phyloP scores from a whole-genome alignment of 2,888 invertebrate species.

The Eledone cirrhosa region DNA sequence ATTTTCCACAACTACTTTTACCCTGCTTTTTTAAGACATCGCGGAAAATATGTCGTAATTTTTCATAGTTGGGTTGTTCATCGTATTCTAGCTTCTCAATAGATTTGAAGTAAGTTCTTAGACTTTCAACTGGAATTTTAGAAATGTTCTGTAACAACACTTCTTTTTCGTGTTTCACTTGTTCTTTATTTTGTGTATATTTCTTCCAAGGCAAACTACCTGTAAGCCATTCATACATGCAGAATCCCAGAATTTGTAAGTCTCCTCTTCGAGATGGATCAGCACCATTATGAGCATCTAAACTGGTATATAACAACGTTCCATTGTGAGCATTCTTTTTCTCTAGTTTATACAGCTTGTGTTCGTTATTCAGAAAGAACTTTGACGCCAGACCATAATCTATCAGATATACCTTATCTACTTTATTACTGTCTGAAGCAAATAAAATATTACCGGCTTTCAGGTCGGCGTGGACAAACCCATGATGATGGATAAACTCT shows the following conservation, averaged over 20 bases:
- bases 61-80: conserved; percentile 80
- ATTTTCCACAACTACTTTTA: neutral
- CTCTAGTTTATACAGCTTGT: conserved; percentile 87
- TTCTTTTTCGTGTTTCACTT: conserved; percentile 69
- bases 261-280: conserved; percentile 80
- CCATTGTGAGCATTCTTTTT: conserved; percentile 94
- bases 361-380: conserved; percentile 71
- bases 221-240: conserved; percentile 91
- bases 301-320: conserved; percentile 94
- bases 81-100: conserved; percentile 78
- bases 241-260: conserved; percentile 92
- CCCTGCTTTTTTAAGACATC: conserved; percentile 71
- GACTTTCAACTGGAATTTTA: neutral
- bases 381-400: conserved; percentile 92
- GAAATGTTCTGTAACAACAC: neutral
- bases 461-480: conserved; percentile 97
- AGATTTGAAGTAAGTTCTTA: neutral
- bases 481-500: conserved; percentile 90
- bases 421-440: conserved; percentile 68
- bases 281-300: conserved; percentile 92
- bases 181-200: conserved; percentile 67
- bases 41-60: conserved; percentile 76
- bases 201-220: conserved; percentile 90
- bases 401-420: conserved; percentile 70
- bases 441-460: conserved; percentile 95